These are phyloP conservation scores for Varanus salvator DNA, from an alignment of 2,113 vertebrate species.

Conservation along the genomic window DNA sequence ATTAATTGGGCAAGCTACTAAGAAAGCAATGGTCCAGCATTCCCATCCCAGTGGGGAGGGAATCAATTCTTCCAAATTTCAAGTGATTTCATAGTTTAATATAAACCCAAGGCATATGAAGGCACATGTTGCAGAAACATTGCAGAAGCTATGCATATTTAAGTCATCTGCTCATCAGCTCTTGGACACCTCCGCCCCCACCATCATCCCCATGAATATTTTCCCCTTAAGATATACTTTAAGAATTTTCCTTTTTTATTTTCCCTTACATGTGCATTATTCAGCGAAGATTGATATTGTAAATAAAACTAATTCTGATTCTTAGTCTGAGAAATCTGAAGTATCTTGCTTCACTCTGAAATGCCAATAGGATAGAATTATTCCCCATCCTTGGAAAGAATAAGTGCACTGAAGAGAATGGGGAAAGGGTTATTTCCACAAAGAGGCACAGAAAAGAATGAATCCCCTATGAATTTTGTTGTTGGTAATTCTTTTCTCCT, in stretches of 20 bases:
- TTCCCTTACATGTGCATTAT: not conserved
- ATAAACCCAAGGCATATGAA: not conserved
- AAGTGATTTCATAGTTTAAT: too few species aligned
- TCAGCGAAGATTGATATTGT: not conserved
- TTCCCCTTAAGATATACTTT: not conserved
- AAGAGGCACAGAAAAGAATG: too few species aligned
- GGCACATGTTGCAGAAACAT: not conserved
- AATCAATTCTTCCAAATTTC: not conserved
- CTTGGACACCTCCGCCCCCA: not conserved
- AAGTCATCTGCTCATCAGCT: not conserved
- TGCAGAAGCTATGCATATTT: not conserved
- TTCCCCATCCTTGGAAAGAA: not conserved
- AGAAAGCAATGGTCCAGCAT: not conserved
- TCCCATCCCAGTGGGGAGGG: not conserved
- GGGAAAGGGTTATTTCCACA: too few species aligned
- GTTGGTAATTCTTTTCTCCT: too few species aligned
- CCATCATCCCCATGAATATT: not conserved
- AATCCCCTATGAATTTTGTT: too few species aligned
- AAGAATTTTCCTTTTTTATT: not conserved
- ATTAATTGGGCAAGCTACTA: not conserved
- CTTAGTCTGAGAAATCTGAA: not conserved
- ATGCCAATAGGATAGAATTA: not conserved
- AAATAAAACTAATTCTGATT: not conserved
- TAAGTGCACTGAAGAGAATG: too few species aligned
- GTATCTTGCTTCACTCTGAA: not conserved